A percentile compares a stretch with the other conserved stretches of the same genome.
Evolutionary conservation across 2,888 invertebrate species (phyloP).

Genomic region (Parnassius glacialis): DNA sequence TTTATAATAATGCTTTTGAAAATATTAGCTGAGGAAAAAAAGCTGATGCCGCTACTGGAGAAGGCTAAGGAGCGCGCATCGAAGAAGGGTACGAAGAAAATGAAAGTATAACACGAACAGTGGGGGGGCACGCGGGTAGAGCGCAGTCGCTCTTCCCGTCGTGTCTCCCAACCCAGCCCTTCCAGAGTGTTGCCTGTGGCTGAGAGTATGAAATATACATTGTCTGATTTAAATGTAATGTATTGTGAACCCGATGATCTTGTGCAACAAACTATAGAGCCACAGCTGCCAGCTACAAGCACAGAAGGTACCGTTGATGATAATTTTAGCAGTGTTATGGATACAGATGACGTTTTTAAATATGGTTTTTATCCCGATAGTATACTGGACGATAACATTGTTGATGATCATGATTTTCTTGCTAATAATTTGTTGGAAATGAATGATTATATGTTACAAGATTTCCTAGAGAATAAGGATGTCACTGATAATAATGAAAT

Average conservation of each 20-base stretch:
- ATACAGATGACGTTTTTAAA: slow-evolving; percentile 22
- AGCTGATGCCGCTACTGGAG: slow-evolving; percentile 92
- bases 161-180: slow-evolving; percentile 91
- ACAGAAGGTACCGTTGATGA: slow-evolving; percentile 9
- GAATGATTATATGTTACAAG: slow-evolving; percentile 2
- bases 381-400: slow-evolving; percentile 17
- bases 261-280: slow-evolving; percentile 26
- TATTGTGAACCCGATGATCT: slow-evolving; percentile 48
- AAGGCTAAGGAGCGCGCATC: slow-evolving; percentile 90
- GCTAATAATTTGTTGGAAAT: slow-evolving; percentile 9
- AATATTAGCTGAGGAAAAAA: slow-evolving; percentile 94
- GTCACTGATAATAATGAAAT: slow-evolving; percentile 13
- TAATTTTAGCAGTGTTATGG: slow-evolving; percentile 15
- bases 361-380: slow-evolving; percentile 17
- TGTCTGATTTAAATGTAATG: slow-evolving; percentile 57
- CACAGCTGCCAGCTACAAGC: slow-evolving; percentile 17
- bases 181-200: slow-evolving; percentile 53
- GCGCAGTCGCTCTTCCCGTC: slow-evolving; percentile 88
- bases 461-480: slow-evolving; percentile 8
- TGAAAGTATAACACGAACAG: slow-evolving; percentile 70
- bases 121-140: slow-evolving; percentile 83
- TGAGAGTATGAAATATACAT: slow-evolving; percentile 52
- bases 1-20: slow-evolving; percentile 96
- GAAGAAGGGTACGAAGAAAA: slow-evolving; percentile 82
- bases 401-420: slow-evolving; percentile 17